These are phyloP conservation scores for Alectura lathami DNA, from an alignment of 2,113 vertebrate genomes.

Conservation along the genomic window DNA sequence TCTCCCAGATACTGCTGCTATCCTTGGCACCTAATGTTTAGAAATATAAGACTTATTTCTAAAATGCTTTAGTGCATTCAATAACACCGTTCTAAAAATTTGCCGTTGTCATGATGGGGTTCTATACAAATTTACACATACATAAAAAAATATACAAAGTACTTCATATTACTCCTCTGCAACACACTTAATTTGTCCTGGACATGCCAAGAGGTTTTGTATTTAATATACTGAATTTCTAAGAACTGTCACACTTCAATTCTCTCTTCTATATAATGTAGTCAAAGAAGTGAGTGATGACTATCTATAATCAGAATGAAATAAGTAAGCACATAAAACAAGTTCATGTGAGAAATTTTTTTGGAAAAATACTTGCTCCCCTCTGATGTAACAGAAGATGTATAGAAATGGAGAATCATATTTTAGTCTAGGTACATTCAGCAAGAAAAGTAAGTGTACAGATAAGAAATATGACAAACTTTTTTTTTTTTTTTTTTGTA, in stretches of 20 bases:
- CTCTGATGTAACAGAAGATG: neutral
- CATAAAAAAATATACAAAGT: neutral
- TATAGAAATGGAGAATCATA: neutral
- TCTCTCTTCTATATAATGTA: neutral
- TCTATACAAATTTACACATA: neutral
- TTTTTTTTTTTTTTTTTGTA: neutral
- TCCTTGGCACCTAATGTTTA: neutral
- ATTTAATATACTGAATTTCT: neutral
- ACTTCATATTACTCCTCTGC: neutral
- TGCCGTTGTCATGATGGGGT: neutral
- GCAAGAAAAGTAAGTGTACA: neutral
- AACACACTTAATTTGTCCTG: neutral
- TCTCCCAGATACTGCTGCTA: neutral
- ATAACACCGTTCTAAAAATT: neutral
- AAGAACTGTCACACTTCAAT: neutral
- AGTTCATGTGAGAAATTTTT: neutral
- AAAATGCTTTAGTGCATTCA: neutral
- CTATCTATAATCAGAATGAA: neutral
- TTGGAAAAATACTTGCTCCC: neutral
- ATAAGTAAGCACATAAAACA: neutral
- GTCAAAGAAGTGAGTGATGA: neutral
- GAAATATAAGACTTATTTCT: neutral
- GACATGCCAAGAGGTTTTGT: neutral
- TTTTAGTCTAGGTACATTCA: neutral
- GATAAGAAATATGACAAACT: neutral